These are phyloP conservation scores for Lipotes vexillifer DNA, from an alignment of 2,113 vertebrate species.

Conservation along the genomic window DNA sequence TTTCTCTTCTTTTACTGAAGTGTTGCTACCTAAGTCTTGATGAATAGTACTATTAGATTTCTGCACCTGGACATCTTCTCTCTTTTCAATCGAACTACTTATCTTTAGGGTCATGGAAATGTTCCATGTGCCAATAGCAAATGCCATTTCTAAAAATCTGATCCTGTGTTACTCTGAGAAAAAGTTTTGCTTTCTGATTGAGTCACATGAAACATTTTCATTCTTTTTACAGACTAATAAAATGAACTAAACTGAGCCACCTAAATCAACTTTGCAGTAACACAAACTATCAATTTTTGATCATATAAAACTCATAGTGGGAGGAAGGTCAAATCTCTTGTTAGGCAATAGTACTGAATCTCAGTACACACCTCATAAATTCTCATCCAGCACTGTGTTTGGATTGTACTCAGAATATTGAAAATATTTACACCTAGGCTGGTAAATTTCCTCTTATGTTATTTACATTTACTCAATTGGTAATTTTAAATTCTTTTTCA, in stretches of 20 bases:
- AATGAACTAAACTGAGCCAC: slow-evolving; percentile 40
- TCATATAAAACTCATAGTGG: not conserved
- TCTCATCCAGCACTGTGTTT: not conserved
- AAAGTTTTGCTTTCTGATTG: slow-evolving; percentile 28
- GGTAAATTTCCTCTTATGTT: not conserved
- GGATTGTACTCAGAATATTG: not conserved
- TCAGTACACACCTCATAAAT: slow-evolving; percentile 28
- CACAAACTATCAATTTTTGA: slow-evolving; percentile 14
- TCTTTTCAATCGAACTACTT: slow-evolving; percentile 35
- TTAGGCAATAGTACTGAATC: not conserved
- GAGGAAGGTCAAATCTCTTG: slow-evolving; percentile 17
- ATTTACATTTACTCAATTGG: not conserved
- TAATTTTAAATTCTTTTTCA: slow-evolving; percentile 15
- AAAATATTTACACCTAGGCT: not conserved
- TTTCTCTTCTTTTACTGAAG: not conserved
- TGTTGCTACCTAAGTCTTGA: not conserved
- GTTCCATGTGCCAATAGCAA: not conserved
- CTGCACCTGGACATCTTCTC: not conserved
- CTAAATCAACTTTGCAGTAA: slow-evolving; percentile 43
- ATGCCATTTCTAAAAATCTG: slow-evolving; percentile 42
- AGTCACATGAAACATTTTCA: slow-evolving; percentile 10
- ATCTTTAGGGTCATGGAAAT: not conserved
- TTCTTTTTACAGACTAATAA: slow-evolving; percentile 49
- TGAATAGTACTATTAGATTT: not conserved
- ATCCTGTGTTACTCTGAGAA: slow-evolving; percentile 17